phyloP scores from a whole-genome alignment of 2,113 vertebrate species.

The Alligator sinensis region DNA sequence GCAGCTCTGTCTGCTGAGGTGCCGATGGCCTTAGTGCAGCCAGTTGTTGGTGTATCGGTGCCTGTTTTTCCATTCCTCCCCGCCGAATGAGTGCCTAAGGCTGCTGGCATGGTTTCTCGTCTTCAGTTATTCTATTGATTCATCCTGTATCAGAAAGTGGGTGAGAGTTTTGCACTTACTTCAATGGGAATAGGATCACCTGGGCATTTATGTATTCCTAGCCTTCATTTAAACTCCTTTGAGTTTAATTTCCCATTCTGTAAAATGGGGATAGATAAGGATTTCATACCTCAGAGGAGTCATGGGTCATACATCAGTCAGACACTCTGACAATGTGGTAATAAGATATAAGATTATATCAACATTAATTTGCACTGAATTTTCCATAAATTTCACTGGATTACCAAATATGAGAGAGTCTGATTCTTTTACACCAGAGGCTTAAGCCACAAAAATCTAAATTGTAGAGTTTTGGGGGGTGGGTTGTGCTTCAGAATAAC shows the following conservation, averaged over 20 bases:
- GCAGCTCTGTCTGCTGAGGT: no score
- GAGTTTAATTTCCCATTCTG: background rate
- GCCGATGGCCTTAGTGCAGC: no score
- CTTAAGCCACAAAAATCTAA: fast-evolving
- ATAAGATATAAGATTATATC: background rate
- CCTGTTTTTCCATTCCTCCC: no score
- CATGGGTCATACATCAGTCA: background rate
- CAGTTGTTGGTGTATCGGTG: no score
- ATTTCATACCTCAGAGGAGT: background rate
- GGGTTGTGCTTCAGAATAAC: background rate
- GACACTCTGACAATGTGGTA: background rate
- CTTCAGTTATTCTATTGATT: no score
- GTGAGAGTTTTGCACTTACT: fast-evolving
- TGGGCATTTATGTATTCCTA: background rate
- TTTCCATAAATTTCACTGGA: no score
- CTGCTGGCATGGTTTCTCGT: background rate
- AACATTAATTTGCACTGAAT: no score
- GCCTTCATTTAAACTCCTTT: background rate
- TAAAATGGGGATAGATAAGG: background rate
- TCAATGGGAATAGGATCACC: background rate
- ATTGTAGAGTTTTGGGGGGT: background rate
- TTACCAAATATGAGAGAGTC: fast-evolving
- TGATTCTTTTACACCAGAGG: background rate
- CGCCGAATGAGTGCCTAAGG: no score
- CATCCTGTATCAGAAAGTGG: background rate